phyloP scores from a whole-genome alignment of 2,797 vertebrate species.

The Alectoris magna region DNA sequence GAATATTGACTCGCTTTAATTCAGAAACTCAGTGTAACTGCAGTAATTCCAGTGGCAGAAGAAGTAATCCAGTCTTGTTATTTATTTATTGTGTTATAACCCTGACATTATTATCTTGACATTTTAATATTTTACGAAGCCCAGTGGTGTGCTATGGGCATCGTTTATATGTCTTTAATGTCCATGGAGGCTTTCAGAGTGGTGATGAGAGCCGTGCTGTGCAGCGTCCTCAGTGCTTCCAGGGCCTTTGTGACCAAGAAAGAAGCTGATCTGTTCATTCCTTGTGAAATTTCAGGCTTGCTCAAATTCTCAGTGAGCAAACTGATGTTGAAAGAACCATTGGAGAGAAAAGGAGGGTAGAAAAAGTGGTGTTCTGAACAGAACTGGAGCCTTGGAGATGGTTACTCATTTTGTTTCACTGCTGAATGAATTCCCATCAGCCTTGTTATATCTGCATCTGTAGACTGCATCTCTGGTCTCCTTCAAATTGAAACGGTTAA shows the following conservation, averaged over 20 bases:
- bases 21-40: background rate
- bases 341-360: conserved; percentile 6
- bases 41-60: background rate
- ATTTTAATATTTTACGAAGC: background rate
- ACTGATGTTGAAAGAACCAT: background rate
- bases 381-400: conserved; percentile 18
- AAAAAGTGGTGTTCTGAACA: background rate
- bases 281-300: background rate
- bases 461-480: background rate
- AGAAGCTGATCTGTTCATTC: background rate
- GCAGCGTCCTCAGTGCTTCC: background rate
- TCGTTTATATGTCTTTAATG: background rate
- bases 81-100: background rate
- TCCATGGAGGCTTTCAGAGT: background rate
- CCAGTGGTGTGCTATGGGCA: background rate
- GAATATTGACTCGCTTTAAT: background rate
- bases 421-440: conserved; percentile 18
- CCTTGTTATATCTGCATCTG: conserved; percentile 23
- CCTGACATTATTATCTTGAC: background rate
- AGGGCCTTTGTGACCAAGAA: background rate
- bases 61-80: background rate
- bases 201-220: background rate
- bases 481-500: conserved; percentile 18
- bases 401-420: conserved; percentile 14
- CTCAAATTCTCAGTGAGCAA: background rate